phyloP scores from a whole-genome alignment of 2,888 invertebrate species.

The Machimus rusticus region DNA sequence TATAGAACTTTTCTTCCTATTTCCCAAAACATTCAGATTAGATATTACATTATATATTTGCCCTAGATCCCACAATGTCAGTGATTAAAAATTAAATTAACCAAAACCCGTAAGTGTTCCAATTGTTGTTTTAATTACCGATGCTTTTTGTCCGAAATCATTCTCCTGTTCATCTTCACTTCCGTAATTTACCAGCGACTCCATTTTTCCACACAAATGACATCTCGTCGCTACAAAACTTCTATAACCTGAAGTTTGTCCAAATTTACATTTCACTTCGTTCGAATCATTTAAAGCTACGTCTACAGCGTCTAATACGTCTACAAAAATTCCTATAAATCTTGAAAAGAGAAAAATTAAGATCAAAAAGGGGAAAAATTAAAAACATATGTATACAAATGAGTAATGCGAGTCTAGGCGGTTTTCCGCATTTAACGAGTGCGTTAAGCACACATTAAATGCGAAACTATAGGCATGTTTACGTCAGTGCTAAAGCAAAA shows the following conservation, averaged over 20 bases:
- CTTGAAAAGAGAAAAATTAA: no score
- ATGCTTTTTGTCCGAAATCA: constrained; percentile 58
- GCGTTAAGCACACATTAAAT: no score
- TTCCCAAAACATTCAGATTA: background rate
- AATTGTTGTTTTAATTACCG: constrained; percentile 50
- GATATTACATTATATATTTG: background rate
- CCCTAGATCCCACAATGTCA: background rate
- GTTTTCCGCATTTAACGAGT: no score
- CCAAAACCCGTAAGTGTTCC: background rate
- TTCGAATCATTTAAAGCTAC: no score
- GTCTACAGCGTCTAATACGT: no score
- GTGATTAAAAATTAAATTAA: background rate
- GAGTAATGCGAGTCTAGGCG: no score
- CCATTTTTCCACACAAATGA: constrained; percentile 65
- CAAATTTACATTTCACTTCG: background rate
- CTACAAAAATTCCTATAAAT: no score
- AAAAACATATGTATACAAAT: no score
- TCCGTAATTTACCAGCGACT: constrained; percentile 78
- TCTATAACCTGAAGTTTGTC: background rate
- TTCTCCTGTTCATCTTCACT: constrained; percentile 78
- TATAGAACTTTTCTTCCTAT: background rate
- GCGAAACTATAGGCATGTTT: no score
- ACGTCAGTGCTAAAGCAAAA: no score
- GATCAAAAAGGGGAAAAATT: no score
- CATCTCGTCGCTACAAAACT: background rate